Base-by-base conservation (phyloP, 1,140 invertebrate species). In the Melipona quadrifasciata region DNA sequence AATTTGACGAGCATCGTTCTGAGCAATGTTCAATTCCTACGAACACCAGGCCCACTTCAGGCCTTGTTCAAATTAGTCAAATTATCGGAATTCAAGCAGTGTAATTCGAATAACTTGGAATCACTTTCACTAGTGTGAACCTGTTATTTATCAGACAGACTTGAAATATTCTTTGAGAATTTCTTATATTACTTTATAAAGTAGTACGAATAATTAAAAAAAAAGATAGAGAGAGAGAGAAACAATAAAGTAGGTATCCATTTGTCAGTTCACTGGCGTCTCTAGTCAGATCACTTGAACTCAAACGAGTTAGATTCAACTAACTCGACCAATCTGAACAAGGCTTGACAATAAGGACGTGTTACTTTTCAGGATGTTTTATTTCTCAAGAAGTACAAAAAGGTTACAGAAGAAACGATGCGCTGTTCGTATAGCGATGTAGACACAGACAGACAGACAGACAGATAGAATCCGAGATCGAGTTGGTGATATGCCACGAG, bases 331-430 rank as follows among this genome's bases (percentile, higher is more conserved):
- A 61, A 61, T 61, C 24, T n/a, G 24, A n/a, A 61, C 58, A 12
- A 61, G 58, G 58, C 58, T 61, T 78, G 78, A 90, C 86, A 87
- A 90, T 89, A 90, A 90, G 70, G 67, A 71, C 87, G 57, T 68
- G 80, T 80, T 84, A 75, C 58, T 67, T 87, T 86, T 70, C 58
- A 83, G 82, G 57, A 89, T 88, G 34, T 21, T 91, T 90, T 90
- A 90, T 90, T 92, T 89, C 78, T 86, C 57, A 77, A 90, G 90
- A 87, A 85, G 78, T 91, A 91, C 84, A 91, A 92, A 92, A 85
- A 55, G 2, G 3, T 86, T 90, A 83, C 76, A 88, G 47, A 51
- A 83, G 24, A 76, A 39, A 89, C 27, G 70, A 73, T 89, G 83
- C 78, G 61, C 58, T 34, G 71, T 39, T 68, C 70, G 34, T 84